phyloP scores from a whole-genome alignment of 2,113 vertebrate species.

The Peromyscus leucopus region DNA sequence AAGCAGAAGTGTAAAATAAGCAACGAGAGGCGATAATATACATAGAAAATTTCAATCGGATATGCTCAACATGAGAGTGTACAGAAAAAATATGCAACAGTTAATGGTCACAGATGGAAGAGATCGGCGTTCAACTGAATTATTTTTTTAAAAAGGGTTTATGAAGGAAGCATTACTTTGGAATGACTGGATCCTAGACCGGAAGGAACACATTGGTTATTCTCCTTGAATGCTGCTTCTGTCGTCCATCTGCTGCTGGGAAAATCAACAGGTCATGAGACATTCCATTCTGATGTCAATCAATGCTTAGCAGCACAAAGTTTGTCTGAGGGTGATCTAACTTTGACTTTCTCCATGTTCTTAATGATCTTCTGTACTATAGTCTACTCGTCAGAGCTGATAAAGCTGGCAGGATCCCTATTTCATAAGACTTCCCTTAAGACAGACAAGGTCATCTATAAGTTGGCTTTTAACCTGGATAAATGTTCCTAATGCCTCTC shows the following conservation, averaged over 20 bases:
- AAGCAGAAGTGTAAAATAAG: not conserved
- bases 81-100: not conserved
- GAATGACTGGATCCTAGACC: not conserved
- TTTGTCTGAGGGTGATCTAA: not conserved
- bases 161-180: not conserved
- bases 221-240: not conserved
- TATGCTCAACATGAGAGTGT: not conserved
- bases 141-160: not conserved
- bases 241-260: not conserved
- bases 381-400: not conserved
- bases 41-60: not conserved
- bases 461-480: not conserved
- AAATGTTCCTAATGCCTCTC: not conserved
- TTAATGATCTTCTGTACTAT: not conserved
- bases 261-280: not conserved
- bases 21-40: not conserved
- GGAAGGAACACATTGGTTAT: fast-evolving
- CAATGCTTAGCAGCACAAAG: not conserved
- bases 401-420: not conserved
- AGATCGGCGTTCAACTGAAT: not conserved
- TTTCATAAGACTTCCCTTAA: not conserved
- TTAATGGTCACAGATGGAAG: not conserved
- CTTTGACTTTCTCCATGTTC: not conserved
- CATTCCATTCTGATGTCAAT: not conserved
- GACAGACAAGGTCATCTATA: not conserved